A percentile compares a stretch with the other conserved stretches of the same genome.
phyloP scores from a whole-genome alignment of 1,140 invertebrate species.

The Monomorium pharaonis region DNA sequence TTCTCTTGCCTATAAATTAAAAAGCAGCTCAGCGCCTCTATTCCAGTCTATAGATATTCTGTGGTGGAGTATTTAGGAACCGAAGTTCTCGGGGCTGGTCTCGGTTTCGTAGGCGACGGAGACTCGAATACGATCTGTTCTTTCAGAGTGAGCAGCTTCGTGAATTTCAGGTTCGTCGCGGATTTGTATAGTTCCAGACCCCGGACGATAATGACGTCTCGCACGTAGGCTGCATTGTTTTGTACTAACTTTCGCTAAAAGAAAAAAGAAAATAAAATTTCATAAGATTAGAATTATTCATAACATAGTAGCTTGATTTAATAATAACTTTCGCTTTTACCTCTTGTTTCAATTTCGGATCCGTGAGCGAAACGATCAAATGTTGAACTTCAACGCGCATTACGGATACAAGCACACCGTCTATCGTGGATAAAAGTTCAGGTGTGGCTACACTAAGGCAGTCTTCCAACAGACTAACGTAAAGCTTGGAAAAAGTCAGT shows the following conservation, averaged over 20 bases:
- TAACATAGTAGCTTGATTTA: neutral
- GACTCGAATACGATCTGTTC: conserved; percentile 79
- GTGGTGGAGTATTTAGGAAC: conserved; percentile 80
- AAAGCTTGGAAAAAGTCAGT: conserved; percentile 89
- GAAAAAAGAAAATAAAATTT: conserved; percentile 56
- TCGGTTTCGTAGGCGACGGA: conserved; percentile 71
- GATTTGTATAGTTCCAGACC: conserved; percentile 81
- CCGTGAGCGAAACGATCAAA: conserved; percentile 86
- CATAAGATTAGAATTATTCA: neutral
- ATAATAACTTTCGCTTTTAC: conserved; percentile 79
- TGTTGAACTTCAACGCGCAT: conserved; percentile 89
- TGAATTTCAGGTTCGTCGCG: conserved; percentile 78
- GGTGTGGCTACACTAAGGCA: conserved; percentile 88
- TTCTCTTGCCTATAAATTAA: conserved; percentile 23
- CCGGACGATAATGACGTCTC: conserved; percentile 78
- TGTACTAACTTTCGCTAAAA: conserved; percentile 81
- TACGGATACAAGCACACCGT: conserved; percentile 88
- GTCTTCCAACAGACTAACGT: conserved; percentile 89
- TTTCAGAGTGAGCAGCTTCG: conserved; percentile 76
- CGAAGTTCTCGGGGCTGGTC: conserved; percentile 78
- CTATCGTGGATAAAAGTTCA: conserved; percentile 88
- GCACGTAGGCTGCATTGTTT: conserved; percentile 79
- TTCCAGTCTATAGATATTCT: conserved; percentile 77
- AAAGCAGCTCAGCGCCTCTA: neutral
- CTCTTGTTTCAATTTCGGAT: conserved; percentile 86